Percentiles rank a stretch among this genome's conserved stretches.
These are phyloP conservation scores for Sympetrum striolatum DNA, from an alignment of 2,888 invertebrate genomes.

Conservation along the genomic window DNA sequence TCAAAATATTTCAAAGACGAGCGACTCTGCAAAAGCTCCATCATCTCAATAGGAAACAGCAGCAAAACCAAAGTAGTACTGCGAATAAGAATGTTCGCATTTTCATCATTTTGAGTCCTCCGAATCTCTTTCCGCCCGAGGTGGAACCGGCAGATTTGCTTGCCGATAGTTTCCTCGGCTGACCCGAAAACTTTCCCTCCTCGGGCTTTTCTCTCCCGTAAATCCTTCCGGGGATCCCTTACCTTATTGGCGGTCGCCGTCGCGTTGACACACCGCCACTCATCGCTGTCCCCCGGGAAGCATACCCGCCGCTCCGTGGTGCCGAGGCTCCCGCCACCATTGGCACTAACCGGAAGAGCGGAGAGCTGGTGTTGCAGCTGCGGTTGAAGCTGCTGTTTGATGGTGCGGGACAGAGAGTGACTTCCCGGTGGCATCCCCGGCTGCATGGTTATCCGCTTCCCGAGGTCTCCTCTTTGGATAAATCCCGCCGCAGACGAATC, in stretches of 20 bases:
- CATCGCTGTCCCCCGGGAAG: constrained; percentile 26
- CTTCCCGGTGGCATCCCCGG: constrained; percentile 16
- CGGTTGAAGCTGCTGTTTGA: constrained; percentile 7
- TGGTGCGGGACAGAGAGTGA: constrained; percentile 7
- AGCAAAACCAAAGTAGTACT: too few species aligned
- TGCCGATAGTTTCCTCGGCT: too few species aligned
- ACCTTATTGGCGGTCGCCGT: constrained; percentile 22
- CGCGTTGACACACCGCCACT: constrained; percentile 16
- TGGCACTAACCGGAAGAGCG: constrained; percentile 19
- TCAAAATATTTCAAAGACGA: too few species aligned
- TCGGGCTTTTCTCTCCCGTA: too few species aligned
- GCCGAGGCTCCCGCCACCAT: neutral
- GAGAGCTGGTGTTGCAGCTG: neutral
- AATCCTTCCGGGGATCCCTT: neutral
- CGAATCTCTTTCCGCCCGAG: too few species aligned
- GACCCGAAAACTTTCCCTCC: too few species aligned
- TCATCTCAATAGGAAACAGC: too few species aligned
- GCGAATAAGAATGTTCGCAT: too few species aligned
- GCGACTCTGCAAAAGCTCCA: too few species aligned
- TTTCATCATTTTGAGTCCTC: too few species aligned
- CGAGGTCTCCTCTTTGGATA: neutral
- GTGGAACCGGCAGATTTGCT: too few species aligned
- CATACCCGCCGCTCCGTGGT: constrained; percentile 17
- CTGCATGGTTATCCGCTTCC: constrained; percentile 6
- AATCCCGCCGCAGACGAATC: neutral